A percentile compares a stretch with the other conserved stretches of the same genome.
These are phyloP conservation scores for Cheilosia urbana DNA, from an alignment of 2,888 invertebrate genomes.

Conservation along the genomic window DNA sequence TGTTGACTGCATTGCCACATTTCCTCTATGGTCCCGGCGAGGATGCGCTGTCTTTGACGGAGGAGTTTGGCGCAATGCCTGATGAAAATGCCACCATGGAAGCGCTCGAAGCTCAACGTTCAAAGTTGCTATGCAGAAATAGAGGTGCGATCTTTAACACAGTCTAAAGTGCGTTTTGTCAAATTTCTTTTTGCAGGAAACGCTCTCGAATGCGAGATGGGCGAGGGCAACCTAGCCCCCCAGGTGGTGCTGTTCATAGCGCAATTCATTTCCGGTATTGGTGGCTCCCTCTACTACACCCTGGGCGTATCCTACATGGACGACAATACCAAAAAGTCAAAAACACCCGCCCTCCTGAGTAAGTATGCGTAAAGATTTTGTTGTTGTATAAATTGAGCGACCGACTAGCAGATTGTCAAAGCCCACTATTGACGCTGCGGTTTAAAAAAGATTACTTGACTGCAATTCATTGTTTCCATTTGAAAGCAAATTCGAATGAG, in stretches of 20 bases:
- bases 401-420: no score
- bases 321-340: conserved; percentile 90
- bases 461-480: conserved; percentile 40
- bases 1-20: conserved; percentile 88
- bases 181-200: conserved; percentile 47
- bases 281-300: conserved; percentile 88
- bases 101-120: conserved; percentile 84
- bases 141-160: conserved; percentile 77
- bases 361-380: conserved; percentile 79
- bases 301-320: conserved; percentile 90
- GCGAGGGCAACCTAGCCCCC: conserved; percentile 86
- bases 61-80: conserved; percentile 85
- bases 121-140: conserved; percentile 85
- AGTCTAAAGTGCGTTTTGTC: no score
- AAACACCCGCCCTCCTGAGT: conserved; percentile 89
- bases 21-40: conserved; percentile 88
- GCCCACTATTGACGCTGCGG: no score
- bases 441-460: background rate
- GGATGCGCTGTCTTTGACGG: conserved; percentile 87
- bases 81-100: conserved; percentile 83
- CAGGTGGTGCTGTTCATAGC: conserved; percentile 87
- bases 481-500: background rate
- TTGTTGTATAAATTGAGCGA: background rate
- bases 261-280: conserved; percentile 89
- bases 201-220: conserved; percentile 84